Percentiles rank a stretch among this genome's conserved stretches.
Conservation (phyloP, 2,113 vertebrate genomes). For the Rhipidura dahli region DNA sequence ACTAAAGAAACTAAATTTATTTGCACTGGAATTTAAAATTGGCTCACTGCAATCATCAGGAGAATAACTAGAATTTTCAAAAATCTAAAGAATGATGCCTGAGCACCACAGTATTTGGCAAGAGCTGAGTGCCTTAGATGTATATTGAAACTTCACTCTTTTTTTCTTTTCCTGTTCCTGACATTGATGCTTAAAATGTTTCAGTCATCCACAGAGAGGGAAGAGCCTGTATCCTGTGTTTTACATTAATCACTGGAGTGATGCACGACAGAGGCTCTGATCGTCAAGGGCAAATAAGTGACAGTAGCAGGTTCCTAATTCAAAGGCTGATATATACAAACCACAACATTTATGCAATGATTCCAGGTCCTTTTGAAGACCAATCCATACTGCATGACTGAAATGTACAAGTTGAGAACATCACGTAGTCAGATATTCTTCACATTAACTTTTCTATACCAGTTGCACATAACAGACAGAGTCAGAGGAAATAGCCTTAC, state of each 20-base stretch:
- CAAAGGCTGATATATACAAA: neutral
- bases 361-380: neutral
- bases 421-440: neutral
- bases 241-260: neutral
- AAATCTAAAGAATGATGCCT: neutral
- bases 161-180: neutral
- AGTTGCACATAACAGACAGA: neutral
- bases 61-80: neutral
- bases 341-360: neutral
- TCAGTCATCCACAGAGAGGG: neutral
- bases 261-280: neutral
- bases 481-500: neutral
- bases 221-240: neutral
- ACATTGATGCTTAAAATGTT: neutral
- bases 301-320: neutral
- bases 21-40: neutral
- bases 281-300: neutral
- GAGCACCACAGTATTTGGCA: neutral
- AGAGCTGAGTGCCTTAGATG: neutral
- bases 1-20: neutral
- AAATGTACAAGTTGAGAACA: neutral
- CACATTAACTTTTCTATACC: neutral
- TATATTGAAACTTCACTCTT: neutral
- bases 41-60: neutral
- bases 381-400: neutral